These are phyloP conservation scores for Xerus rutilus DNA, from an alignment of 2,797 vertebrate genomes.

Conservation along the genomic window DNA sequence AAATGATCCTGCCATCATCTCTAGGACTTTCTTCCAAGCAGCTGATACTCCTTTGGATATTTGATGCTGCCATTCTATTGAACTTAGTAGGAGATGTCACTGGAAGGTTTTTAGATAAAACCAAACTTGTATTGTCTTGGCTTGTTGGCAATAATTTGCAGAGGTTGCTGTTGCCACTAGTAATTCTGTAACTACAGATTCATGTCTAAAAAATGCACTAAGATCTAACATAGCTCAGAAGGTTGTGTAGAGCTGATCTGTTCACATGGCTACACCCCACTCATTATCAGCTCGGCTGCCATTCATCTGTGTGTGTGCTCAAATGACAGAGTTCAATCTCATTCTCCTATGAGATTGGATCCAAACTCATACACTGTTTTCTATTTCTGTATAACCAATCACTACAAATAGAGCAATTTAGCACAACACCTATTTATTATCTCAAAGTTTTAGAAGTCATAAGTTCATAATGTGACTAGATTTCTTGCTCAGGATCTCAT, in stretches of 20 bases:
- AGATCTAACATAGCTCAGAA: neutral
- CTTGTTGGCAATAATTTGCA: neutral
- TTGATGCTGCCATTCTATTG: neutral
- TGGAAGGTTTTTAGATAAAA: neutral
- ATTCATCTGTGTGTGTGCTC: neutral
- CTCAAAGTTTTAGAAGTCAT: neutral
- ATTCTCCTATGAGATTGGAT: neutral
- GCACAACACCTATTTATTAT: conserved; percentile 5
- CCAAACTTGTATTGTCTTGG: neutral
- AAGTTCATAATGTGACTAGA: neutral
- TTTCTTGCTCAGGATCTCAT: neutral
- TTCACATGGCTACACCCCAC: neutral
- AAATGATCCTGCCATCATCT: neutral
- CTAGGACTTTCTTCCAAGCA: neutral
- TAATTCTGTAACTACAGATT: neutral
- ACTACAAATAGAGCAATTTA: neutral
- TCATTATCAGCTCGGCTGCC: neutral
- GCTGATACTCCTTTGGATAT: neutral
- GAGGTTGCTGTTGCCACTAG: neutral
- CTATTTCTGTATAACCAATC: neutral
- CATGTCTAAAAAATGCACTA: neutral
- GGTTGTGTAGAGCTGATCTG: neutral
- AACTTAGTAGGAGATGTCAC: neutral
- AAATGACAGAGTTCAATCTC: neutral
- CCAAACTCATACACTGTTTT: neutral